Evolutionary conservation across 2,113 vertebrate genomes (phyloP).

Genomic region (Pluvialis apricaria): DNA sequence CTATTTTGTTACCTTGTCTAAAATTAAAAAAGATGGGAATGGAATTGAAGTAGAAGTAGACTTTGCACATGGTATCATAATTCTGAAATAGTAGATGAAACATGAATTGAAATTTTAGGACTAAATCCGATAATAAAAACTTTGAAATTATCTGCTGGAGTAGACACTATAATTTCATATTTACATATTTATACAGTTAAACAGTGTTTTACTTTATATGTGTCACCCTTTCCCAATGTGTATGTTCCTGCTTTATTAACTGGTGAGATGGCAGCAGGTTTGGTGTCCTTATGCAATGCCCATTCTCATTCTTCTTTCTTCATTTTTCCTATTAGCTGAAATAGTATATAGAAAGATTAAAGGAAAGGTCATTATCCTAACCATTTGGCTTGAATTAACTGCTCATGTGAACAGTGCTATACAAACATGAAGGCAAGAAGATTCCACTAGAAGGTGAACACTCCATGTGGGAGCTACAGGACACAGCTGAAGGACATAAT

Average conservation of each 20-base stretch:
- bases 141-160: background rate
- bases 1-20: conserved; percentile 30
- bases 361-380: fast-evolving
- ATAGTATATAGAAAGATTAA: background rate
- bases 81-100: background rate
- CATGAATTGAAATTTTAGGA: background rate
- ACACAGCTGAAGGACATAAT: background rate
- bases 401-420: background rate
- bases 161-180: background rate
- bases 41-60: background rate
- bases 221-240: background rate
- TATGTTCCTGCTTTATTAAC: background rate
- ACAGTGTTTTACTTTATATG: background rate
- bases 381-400: background rate
- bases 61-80: background rate
- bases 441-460: background rate
- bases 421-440: background rate
- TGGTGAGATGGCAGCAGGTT: background rate
- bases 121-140: background rate
- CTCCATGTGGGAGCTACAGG: background rate
- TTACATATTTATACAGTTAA: background rate
- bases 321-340: background rate
- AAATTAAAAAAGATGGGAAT: conserved; percentile 1
- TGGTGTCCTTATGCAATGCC: background rate
- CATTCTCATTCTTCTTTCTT: background rate